Conservation (phyloP, 2,113 vertebrate genomes). For the Rhipidura dahli region DNA sequence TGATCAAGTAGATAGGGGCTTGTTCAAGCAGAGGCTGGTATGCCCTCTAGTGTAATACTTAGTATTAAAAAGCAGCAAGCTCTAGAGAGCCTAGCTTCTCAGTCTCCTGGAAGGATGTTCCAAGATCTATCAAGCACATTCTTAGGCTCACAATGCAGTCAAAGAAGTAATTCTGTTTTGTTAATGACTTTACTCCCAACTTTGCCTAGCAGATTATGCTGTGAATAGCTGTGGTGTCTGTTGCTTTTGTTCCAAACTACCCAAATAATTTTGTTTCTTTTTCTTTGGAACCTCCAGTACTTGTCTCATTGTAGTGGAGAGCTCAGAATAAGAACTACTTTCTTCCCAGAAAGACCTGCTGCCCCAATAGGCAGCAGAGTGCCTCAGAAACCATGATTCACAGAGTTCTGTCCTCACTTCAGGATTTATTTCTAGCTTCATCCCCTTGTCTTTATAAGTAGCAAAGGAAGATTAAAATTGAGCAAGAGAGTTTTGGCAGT, state of each 20-base stretch:
- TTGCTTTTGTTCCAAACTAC: background rate
- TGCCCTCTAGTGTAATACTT: constrained; percentile 26
- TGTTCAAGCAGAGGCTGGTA: background rate
- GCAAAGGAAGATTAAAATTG: background rate
- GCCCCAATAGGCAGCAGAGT: background rate
- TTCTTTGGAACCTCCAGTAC: background rate
- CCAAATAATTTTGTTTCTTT: background rate
- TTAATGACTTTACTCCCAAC: background rate
- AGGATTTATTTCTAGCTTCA: background rate
- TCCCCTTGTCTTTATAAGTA: background rate
- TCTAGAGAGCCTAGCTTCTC: background rate
- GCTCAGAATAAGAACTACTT: background rate
- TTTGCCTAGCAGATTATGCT: background rate
- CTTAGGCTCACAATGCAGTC: background rate
- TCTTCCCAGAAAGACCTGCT: background rate
- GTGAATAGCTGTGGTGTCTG: background rate
- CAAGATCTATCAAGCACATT: background rate
- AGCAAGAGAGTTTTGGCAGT: background rate
- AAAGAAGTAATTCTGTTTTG: background rate
- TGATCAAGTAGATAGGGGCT: background rate
- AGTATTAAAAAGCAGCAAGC: background rate
- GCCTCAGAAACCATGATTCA: background rate
- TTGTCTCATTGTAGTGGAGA: background rate
- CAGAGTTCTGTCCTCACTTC: background rate
- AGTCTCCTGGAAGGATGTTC: background rate